Base-by-base conservation (phyloP, 2,113 vertebrate species). In the Apus apus region DNA sequence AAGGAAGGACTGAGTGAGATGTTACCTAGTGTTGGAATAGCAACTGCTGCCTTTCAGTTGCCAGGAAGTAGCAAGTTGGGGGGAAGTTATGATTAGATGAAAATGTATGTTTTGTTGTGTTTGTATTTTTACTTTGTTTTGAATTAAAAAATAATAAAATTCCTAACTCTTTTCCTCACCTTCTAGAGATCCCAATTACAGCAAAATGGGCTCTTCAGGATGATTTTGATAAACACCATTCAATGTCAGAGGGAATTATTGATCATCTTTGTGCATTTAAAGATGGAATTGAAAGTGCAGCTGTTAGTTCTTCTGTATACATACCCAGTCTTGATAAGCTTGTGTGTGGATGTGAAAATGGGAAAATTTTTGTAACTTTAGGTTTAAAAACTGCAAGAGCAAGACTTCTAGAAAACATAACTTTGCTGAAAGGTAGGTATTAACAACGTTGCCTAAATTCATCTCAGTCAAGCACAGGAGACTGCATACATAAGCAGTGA, bases 311-410 rank as follows among this genome's bases (percentile, higher is more conserved):
- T 8, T 98, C 98, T 58, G 66, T 97, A 26, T 98, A 98, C 64
- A 93, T 98, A 62, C 90, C 98, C 36, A 91, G 61, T 77, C 97
- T 98, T 3, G 97, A 98, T 91, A 98, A 97, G 23, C 94, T 98
- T 3, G 97, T 98, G 50, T 98, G 98, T 86, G 98, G 98, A 71
- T 98, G 96, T 89, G 98, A 98, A 94, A 97, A 98, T 34, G 98
- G 98, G 36, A 96, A 95, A 34, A 98, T 98, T 80, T 94, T 98
- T 46, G 77, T 98, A 58, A 97, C 96, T 0, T 45, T 92, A 45
- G 98, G 97, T 73, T 96, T 98, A 88, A 96, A 91, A 79, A 96
- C 96, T 62, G 98, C 97, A 57, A 98, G 91, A 97, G 96, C 97
- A 87, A 97, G 97, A 75, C 98, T 98, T 76, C 16, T 98, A 40